phyloP scores from a whole-genome alignment of 2,113 vertebrate genomes.

The Semnopithecus entellus region DNA sequence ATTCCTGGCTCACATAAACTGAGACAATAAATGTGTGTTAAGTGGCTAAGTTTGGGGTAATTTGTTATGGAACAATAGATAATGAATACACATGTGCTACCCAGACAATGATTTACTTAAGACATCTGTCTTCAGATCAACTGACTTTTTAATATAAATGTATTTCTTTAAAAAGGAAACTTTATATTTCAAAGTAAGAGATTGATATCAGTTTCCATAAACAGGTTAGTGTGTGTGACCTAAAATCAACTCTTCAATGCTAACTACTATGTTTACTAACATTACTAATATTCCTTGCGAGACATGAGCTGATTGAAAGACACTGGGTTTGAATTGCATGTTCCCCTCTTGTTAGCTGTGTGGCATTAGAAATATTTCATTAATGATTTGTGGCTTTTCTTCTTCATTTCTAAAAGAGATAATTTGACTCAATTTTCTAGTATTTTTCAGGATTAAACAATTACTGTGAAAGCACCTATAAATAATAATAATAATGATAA shows the following conservation, averaged over 20 bases:
- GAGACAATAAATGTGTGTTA: not conserved
- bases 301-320: not conserved
- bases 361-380: not conserved
- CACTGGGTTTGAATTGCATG: not conserved
- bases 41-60: not conserved
- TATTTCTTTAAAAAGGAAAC: not conserved
- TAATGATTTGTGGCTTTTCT: not conserved
- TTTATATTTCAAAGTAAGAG: not conserved
- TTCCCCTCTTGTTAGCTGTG: not conserved
- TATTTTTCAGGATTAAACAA: not conserved
- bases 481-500: not conserved
- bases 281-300: not conserved
- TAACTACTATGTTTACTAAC: fast-evolving
- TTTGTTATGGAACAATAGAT: not conserved
- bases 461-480: not conserved
- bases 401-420: not conserved
- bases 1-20: not conserved
- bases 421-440: not conserved
- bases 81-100: not conserved
- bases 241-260: not conserved
- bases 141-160: not conserved
- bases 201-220: not conserved
- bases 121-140: not conserved
- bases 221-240: not conserved
- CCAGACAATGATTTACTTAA: not conserved